Evolutionary conservation across 2,113 vertebrate genomes (phyloP), one percentile per base, ranked within the genome.

Genomic region (Lota lota): DNA sequence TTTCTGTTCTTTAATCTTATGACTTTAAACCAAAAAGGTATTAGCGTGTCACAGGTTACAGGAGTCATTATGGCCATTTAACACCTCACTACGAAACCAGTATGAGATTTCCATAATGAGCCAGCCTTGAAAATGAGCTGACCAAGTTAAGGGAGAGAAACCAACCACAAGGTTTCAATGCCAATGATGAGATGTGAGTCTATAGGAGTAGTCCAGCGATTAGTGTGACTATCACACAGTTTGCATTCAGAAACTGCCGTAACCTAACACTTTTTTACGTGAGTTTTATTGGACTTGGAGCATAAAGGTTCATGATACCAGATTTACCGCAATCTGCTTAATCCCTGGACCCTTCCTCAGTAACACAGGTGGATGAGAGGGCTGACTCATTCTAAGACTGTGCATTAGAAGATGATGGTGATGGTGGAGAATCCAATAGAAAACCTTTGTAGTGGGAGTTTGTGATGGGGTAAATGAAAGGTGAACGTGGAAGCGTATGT

Each of bases 291-390:
- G 47, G 63, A 64, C 54, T 57, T 2, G 40, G 54, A 64, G 61
- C 71, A 65, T 73, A 66, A 73, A 68, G 24, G 51, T 72, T 75
- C 66, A 57, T 67, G 67, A 61, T 22, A 63, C 53, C 64, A 64
- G 58, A 24, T 5, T 1, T 33, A 18, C 72, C 50, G 15, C 6
- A 4, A 62, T 28, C 24, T 50, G 61, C 60, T 40, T 53, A 62
- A 17, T 59, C 33, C 22, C 17, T 6, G 20, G 33, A 60, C 50
- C 60, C 3, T n/a, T 36, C 5, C 17, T 61, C 14, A 28, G 16
- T 56, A 5, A 8, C 40, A 47, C 53, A 2, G 10, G 57, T 22
- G 57, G 57, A 59, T 22, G 57, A 59, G n/a, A 19, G 19, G 20
- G 57, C 57, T 20, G 20, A 57, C n/a, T 18, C 14, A 21, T 54